phyloP scores from a whole-genome alignment of 2,797 vertebrate genomes.

The Avahi laniger region DNA sequence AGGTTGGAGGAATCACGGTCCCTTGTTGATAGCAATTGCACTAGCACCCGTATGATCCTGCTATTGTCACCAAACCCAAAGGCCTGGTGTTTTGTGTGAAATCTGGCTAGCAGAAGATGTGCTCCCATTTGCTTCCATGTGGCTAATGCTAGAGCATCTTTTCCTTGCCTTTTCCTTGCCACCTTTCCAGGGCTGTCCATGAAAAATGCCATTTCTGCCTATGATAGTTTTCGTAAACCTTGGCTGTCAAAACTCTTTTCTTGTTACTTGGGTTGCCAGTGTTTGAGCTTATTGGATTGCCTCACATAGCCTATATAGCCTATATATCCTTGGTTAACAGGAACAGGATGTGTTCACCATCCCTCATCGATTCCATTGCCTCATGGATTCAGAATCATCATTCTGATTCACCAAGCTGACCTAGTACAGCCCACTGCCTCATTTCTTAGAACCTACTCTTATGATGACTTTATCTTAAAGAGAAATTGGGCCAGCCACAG shows the following conservation, averaged over 20 bases:
- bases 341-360: background rate
- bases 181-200: background rate
- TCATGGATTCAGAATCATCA: background rate
- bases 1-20: background rate
- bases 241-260: background rate
- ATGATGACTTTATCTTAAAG: background rate
- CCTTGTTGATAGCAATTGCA: background rate
- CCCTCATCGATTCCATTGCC: background rate
- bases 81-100: background rate
- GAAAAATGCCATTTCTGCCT: background rate
- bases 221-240: background rate
- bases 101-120: background rate
- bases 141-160: background rate
- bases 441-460: background rate
- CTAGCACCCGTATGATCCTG: background rate
- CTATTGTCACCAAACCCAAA: background rate
- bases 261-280: background rate
- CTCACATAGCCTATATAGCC: background rate
- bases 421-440: too few relatives aligned
- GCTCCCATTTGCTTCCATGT: background rate
- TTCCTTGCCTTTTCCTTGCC: background rate
- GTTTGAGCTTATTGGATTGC: background rate
- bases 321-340: background rate
- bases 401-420: background rate
- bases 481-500: background rate